Base-by-base conservation (phyloP, 1,140 invertebrate species). In the Archegozetes longisetosus region DNA sequence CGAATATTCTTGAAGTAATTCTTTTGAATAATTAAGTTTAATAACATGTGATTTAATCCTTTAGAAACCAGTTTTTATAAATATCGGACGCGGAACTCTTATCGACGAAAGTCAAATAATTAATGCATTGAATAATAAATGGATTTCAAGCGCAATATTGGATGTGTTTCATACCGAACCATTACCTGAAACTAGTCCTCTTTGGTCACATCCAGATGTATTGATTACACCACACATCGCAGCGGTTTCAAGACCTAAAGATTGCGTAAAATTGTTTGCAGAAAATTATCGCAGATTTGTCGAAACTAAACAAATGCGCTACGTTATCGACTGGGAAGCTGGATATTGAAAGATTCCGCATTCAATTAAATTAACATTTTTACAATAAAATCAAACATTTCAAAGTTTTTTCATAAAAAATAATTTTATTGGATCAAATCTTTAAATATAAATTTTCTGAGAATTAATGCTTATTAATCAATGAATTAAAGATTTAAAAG, bases 161-260 rank as follows among this genome's bases (percentile, higher is more conserved):
- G 80, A 81, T 70, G 79, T 81, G 40, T 80, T 78, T 70, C 66
- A 73, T 52, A 64, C 65, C 54, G 80, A 82, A 68, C 80, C 80
- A 27, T 68, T 82, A 47, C 68, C 74, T 20, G 25, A 65, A 26
- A 62, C 67, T 1, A 80, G 74, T 69, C 66, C 69, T 49, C 68
- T 81, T 28, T 81, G 79, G 79, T 67, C 60, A 47, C 68, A 74
- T 55, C 72, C 75, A 62, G 66, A 77, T 69, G 75, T 80, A 2
- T 70, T 72, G 17, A 77, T 81, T 17, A 76, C 77, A 22, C 78
- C 79, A 4, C 79, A 81, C 63, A 71, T 76, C n/a, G 68, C 77
- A 27, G 77, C 71, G 27, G 47, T 71, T n/a, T 72, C 71, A 51
- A 64, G 68, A 59, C 52, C 71, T 3, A 65, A 72, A 61, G 69